Evolutionary conservation across 2,797 vertebrate genomes (phyloP), one percentile per base, ranked within the genome.

Genomic region (Pangasius djambal): DNA sequence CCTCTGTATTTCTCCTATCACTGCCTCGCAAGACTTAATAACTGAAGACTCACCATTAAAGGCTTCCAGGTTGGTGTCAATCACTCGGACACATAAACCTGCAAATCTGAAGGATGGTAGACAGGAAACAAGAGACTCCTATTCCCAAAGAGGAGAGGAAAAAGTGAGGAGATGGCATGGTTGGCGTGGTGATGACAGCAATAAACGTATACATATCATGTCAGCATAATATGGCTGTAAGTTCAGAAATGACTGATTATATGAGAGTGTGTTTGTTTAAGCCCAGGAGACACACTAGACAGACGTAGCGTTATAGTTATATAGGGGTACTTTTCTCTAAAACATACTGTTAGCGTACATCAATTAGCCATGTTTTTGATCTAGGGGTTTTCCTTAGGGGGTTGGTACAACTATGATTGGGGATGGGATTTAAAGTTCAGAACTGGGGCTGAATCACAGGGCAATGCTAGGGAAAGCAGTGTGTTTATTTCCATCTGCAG

Each of bases 121-220:
- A 34, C 50, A 78, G 72, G 55, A 75, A 1, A 40, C 59, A 7
- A 61, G 57, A 52, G 59, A 83, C 77, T 69, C 59, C 75, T 74
- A 34, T 89, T 72, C 75, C 72, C 57, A 83, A 77, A 65, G 69
- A 87, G 22, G n/a, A 67, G 65, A 31, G 79, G 18, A 31, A 7
- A 57, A 59, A 3, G 20, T 2, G 57, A 61, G 50, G 74, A 83
- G 84, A 59, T 40, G 31, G 52, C 72, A 18, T 6, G 22, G 34
- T 55, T 40, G 48, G 52, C 72, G 44, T 20, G 25, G 20, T 70
- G 85, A 86, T 90, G 87, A 93, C 88, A 89, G 91, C 94, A 92
- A 94, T 96, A 96, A 97, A 96, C 92, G 91, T 91, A 90, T 92
- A 93, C 90, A 34, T 93, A 94, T 93, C 97, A 96, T 93, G 97